phyloP scores from a whole-genome alignment of 2,888 invertebrate genomes.

The Latrodectus hesperus region DNA sequence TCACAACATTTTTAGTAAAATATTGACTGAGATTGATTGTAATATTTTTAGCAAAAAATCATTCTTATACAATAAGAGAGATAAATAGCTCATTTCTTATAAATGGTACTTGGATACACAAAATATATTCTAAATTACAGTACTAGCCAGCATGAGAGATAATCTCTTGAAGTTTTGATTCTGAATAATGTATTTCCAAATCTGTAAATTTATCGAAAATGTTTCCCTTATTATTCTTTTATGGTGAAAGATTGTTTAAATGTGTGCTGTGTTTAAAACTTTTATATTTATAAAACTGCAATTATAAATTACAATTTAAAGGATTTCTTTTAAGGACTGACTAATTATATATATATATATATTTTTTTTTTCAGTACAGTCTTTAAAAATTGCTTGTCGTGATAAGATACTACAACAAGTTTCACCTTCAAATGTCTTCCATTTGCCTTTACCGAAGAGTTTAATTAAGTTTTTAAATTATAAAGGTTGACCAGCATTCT shows the following conservation, averaged over 20 bases:
- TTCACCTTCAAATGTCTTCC: constrained; percentile 83
- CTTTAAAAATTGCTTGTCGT: constrained; percentile 91
- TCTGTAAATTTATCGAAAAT: background rate
- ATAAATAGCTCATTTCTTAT: too few relatives aligned
- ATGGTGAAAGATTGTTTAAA: background rate
- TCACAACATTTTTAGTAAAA: too few relatives aligned
- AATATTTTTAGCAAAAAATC: too few relatives aligned
- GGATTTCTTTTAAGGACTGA: background rate
- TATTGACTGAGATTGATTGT: too few relatives aligned
- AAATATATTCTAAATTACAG: too few relatives aligned
- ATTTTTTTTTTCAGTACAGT: constrained; percentile 81
- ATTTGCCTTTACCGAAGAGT: constrained; percentile 89
- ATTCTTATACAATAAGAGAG: too few relatives aligned
- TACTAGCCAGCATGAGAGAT: too few relatives aligned
- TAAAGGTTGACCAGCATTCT: constrained; percentile 72
- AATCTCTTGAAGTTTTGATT: too few relatives aligned
- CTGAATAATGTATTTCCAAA: too few relatives aligned
- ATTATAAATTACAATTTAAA: background rate
- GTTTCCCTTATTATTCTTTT: background rate
- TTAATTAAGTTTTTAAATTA: constrained; percentile 88
- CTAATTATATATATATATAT: background rate
- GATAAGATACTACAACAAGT: constrained; percentile 90
- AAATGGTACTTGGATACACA: too few relatives aligned
- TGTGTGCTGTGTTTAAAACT: background rate
- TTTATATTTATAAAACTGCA: too few relatives aligned